Conservation (phyloP, 2,113 vertebrate genomes). For the Cryptomyrus ogoouensis region DNA sequence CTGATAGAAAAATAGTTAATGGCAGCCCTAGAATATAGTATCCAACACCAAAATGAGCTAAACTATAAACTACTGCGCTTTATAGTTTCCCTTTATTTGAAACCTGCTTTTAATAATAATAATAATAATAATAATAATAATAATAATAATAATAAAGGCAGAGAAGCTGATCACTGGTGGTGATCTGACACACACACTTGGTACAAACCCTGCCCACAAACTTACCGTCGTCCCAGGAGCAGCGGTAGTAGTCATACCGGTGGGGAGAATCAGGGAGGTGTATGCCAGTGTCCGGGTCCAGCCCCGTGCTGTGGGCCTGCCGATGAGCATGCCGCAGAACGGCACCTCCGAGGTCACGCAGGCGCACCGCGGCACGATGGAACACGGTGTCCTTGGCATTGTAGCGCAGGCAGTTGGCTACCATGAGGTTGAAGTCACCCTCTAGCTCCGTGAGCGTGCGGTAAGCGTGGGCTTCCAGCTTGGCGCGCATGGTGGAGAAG, state of each 20-base stretch:
- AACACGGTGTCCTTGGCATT: conserved; percentile 95
- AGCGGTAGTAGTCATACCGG: conserved; percentile 86
- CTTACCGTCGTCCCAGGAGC: conserved; percentile 95
- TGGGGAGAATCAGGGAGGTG: conserved; percentile 84
- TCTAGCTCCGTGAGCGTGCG: conserved; percentile 84
- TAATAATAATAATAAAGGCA: neutral
- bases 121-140: neutral
- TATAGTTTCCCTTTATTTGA: neutral
- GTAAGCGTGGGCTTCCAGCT: conserved; percentile 87
- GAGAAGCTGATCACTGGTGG: neutral
- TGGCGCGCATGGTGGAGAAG: conserved; percentile 91
- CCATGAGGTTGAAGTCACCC: conserved; percentile 93
- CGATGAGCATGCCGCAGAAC: conserved; percentile 84
- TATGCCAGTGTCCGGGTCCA: conserved; percentile 80
- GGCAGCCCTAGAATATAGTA: neutral
- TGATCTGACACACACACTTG: neutral
- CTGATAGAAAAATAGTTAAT: too few relatives aligned
- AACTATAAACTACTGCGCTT: neutral
- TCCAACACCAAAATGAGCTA: neutral
- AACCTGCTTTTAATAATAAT: neutral
- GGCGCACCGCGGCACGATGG: conserved; percentile 83
- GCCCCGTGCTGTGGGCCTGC: conserved; percentile 84
- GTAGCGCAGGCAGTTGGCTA: conserved; percentile 96
- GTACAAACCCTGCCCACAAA: neutral
- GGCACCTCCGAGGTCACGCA: conserved; percentile 83